Base-by-base conservation (phyloP, 2,113 vertebrate species). In the Elgaria multicarinata region DNA sequence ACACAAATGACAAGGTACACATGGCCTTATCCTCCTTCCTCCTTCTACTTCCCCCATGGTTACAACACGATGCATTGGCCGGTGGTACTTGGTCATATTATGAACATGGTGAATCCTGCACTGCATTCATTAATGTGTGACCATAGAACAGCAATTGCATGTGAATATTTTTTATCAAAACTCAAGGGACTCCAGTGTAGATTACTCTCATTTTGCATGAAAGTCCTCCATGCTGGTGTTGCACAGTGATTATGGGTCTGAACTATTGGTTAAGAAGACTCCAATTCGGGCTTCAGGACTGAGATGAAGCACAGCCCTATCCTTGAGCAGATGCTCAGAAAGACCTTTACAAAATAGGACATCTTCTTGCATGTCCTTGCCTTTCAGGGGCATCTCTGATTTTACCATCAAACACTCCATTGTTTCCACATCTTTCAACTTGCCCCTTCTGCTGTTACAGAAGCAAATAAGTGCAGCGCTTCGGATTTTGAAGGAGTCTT, bases 351-450 rank as follows among this genome's bases (percentile, higher is more conserved):
- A 62, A 82, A 91, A 55, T 28, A 91, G 24, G 74, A 33, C 53
- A n/a, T 83, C 90, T 44, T 86, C 67, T 85, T 66, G 67, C 85
- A 50, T 5, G 78, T 74, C 91, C 93, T 95, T 94, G 88, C 82
- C 85, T 94, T 92, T 91, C 93, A 93, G 92, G 86, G 87, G 82
- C 80, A 0, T 12, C 75, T 91, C 88, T 94, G 67, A 28, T 86
- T 82, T 66, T 55, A 86, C 77, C 0, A 0, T 90, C 93, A 93
- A 83, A 44, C 69, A 44, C 78, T 92, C 67, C 55, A 74, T 86
- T 91, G 90, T 89, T 78, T 85, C 90, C 77, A 79, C 78, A 20
- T 16, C 58, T 94, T 90, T 91, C 89, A 78, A 88, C 92, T 92
- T 75, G 76, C 89, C n/a, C 3, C 86, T 53, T 0, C 9, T 53